Evolutionary conservation across 2,888 invertebrate species (phyloP).

Genomic region (Drosophila tripunctata): DNA sequence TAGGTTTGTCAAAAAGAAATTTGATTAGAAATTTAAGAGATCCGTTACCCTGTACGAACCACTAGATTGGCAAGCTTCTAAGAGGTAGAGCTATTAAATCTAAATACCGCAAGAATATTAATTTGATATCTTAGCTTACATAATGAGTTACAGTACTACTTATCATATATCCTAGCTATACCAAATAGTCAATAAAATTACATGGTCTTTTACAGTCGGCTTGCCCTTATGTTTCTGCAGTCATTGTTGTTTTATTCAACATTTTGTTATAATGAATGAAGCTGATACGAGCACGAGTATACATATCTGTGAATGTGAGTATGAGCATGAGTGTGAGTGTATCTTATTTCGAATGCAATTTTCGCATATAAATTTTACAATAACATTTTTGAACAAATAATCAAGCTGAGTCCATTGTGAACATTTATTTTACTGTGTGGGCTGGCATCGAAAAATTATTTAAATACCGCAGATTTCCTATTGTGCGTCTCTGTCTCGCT

Average conservation of each 20-base stretch:
- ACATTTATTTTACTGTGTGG: conserved; percentile 50
- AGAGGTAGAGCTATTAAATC: too few relatives aligned
- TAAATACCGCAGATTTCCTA: conserved; percentile 68
- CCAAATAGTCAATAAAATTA: too few relatives aligned
- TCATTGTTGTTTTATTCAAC: conserved; percentile 24
- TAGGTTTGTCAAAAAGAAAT: too few relatives aligned
- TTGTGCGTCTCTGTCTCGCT: conserved; percentile 7
- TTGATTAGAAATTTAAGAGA: too few relatives aligned
- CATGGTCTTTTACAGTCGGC: too few relatives aligned
- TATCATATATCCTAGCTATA: too few relatives aligned
- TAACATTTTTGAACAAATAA: conserved; percentile 67
- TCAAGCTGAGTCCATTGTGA: conserved; percentile 34
- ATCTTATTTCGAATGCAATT: conserved; percentile 68
- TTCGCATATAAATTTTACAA: conserved; percentile 74
- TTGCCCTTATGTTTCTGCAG: too few relatives aligned
- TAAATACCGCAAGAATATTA: too few relatives aligned
- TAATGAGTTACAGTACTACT: too few relatives aligned
- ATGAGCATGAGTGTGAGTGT: conserved; percentile 5
- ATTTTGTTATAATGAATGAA: conserved; percentile 49
- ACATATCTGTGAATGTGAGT: background rate
- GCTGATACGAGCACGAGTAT: conserved; percentile 9
- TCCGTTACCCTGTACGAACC: too few relatives aligned
- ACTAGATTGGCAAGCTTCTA: too few relatives aligned
- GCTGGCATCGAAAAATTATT: conserved; percentile 67
- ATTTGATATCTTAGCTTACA: too few relatives aligned